These are phyloP conservation scores for Psammodynastes pulverulentus DNA, from an alignment of 2,113 vertebrate species.

Conservation along the genomic window DNA sequence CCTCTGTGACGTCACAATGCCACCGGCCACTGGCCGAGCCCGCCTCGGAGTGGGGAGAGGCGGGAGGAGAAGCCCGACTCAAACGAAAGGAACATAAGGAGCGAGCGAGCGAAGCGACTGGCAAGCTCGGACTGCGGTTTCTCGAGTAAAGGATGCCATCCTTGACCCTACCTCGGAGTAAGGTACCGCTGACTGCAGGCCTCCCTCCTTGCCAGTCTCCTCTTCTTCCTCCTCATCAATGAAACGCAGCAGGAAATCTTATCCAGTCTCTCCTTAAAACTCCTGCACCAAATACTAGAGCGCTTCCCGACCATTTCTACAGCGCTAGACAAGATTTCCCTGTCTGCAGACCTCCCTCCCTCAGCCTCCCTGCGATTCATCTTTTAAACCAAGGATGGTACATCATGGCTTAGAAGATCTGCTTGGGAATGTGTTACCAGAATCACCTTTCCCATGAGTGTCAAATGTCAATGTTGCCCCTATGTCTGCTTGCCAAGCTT, in stretches of 20 bases:
- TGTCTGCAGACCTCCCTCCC: not conserved
- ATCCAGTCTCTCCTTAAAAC: not conserved
- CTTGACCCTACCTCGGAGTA: not conserved
- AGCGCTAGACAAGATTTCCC: not conserved
- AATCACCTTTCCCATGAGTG: not conserved
- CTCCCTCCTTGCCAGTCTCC: not conserved
- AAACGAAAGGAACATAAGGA: no score
- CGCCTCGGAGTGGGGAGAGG: not conserved
- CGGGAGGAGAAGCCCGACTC: not conserved
- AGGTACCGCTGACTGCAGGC: not conserved
- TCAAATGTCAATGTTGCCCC: not conserved
- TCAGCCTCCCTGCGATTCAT: not conserved
- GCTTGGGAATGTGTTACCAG: not conserved
- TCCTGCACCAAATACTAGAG: not conserved
- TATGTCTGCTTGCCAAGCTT: not conserved
- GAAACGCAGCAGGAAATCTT: not conserved
- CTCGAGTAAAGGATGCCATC: not conserved
- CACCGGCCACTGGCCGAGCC: not conserved
- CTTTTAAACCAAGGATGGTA: not conserved
- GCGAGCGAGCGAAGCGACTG: not conserved
- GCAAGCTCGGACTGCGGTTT: not conserved
- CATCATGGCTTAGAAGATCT: no score
- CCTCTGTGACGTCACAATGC: constrained; percentile 41
- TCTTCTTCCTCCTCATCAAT: not conserved
- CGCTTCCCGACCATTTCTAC: not conserved